Base-by-base conservation (phyloP, 1,140 invertebrate species). In the Hypothenemus hampei region DNA sequence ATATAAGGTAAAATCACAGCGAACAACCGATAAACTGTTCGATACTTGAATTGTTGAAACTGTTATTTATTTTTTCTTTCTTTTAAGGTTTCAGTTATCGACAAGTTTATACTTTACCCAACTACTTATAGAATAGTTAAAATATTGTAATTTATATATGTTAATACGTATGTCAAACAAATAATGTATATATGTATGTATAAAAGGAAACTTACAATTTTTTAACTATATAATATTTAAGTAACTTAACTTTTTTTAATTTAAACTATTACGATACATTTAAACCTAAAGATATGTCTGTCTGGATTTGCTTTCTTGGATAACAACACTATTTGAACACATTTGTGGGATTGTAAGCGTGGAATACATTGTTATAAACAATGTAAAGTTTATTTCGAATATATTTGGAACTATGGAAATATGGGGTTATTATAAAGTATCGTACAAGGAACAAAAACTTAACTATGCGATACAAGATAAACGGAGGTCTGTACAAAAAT, bases 1-100 rank as follows among this genome's bases (percentile, higher is more conserved):
- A 44, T 11, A 13, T 53, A 44, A 35, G 35, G 7, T 52, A 35
- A 33, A 44, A 53, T 44, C 50, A 53, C 50, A 53, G 50, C 26
- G 40, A 53, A 13, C 41, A 26, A 40, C 37, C 31, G 13, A 40
- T 50, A 51, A 51, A 51, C 49, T 51, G 39, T 19, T 18, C 49
- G 37, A 51, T 16, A 11, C 29, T 1, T 31, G 19, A 51, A 41
- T 10, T 49, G 13, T 39, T 49, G 2, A 37, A 37, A 21, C 13
- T 18, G 6, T 33, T 15, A 6, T 13, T 4, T 26, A 24, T 49
- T 49, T 49, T 8, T n/a, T n/a, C n/a, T n/a, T n/a, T n/a, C n/a
- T n/a, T n/a, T n/a, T n/a, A n/a, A n/a, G n/a, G n/a, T n/a, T n/a
- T n/a, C n/a, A 37, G 21, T 49, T 23, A 21, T 39, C 35, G 33